Evolutionary conservation across 2,888 invertebrate genomes (phyloP), one percentile per base, ranked within the genome.

Genomic region (Agonopterix heracliana): DNA sequence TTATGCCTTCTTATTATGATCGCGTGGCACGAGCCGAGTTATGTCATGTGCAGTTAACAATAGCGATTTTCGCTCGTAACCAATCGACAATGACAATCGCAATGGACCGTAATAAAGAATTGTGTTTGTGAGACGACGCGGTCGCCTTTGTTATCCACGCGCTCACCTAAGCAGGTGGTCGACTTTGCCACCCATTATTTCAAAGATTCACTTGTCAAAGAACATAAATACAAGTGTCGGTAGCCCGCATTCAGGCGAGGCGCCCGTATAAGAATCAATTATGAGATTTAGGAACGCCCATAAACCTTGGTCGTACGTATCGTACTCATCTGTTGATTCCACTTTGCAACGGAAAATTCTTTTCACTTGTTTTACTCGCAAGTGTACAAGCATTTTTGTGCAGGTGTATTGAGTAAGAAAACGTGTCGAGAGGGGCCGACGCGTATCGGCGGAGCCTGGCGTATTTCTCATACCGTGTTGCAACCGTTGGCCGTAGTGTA

Each of bases 381-480:
- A 11, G 47, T 46, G 45, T 36, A 45, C 43, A 45, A 47, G 41
- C 45, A 63, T 67, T 65, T 64, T 68, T 67, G 61, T 65, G 51
- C 60, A 65, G 61, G 62, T 12, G 12, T 13, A 69, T 75, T 86
- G 83, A 69, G 85, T 71, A 86, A 87, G 81, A 77, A 81, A 83
- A 86, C 85, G 86, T 86, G 86, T 81, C 76, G 72, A 71, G 81
- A 77, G 77, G 74, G 82, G 82, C 76, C 76, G 71, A 71, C 64
- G 74, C 74, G 78, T 84, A 84, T 84, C 83, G 74, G 68, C 64
- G 68, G 71, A 69, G 71, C 64, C 67, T 70, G 64, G 64, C 59
- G 76, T 75, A 70, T 82, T 83, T 84, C 83, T 85, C 83, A 83
- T 77, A 69, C 75, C 62, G 72, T 84, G 81, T 84, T 74, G 84